Percentiles rank a stretch among this genome's conserved stretches.
Evolutionary conservation across 2,113 vertebrate genomes (phyloP).

Genomic region (Psammodynastes pulverulentus): DNA sequence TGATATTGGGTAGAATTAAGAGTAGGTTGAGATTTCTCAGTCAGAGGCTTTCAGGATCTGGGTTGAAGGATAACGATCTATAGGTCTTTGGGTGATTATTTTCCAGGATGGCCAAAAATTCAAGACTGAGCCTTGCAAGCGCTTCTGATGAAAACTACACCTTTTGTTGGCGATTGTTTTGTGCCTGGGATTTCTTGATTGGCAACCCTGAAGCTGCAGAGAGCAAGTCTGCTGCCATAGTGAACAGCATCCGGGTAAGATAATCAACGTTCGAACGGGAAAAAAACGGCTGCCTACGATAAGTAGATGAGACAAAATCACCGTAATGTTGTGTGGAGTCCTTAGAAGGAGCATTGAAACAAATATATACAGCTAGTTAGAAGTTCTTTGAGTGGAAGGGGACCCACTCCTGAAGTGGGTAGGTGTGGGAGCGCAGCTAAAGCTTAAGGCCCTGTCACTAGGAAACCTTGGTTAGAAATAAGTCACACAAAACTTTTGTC

Average conservation of each 20-base stretch:
- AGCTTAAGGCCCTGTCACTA: not conserved
- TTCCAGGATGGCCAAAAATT: conserved; percentile 96
- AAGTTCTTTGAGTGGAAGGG: not conserved
- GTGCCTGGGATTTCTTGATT: conserved; percentile 98
- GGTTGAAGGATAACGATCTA: not conserved
- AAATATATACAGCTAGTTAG: not conserved
- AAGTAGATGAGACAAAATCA: not conserved
- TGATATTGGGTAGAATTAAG: not conserved
- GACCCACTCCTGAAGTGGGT: not conserved
- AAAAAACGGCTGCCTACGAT: not conserved
- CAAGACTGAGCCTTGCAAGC: conserved; percentile 89
- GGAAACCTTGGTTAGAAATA: not conserved
- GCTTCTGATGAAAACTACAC: conserved; percentile 94
- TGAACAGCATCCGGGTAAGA: conserved; percentile 92
- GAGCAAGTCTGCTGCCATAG: conserved; percentile 93
- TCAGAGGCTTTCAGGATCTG: not conserved
- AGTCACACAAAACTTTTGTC: no score
- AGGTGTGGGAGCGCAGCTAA: not conserved
- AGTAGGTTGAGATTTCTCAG: not conserved
- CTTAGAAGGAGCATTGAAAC: not conserved
- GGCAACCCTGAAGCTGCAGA: conserved; percentile 95
- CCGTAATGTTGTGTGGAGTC: not conserved
- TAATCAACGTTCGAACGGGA: not conserved
- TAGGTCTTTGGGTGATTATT: not conserved
- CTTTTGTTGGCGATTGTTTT: conserved; percentile 96